Evolutionary conservation across 2,888 invertebrate species (phyloP).

Genomic region (Proisotoma minuta): DNA sequence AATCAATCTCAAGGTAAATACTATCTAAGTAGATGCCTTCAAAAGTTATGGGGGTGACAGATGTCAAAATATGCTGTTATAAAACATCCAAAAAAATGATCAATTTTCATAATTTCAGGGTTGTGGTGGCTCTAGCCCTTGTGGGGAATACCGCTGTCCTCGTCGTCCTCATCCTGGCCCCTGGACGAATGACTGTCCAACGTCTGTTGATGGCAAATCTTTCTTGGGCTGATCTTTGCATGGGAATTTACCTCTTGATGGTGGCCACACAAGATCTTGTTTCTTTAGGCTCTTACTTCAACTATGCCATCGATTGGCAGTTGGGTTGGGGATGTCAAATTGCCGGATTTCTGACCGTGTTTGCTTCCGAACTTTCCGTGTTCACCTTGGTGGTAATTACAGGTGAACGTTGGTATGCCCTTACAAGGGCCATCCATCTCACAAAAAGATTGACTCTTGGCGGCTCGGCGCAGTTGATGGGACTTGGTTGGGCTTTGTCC

Average conservation of each 20-base stretch:
- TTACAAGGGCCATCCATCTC: conserved; percentile 74
- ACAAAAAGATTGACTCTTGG: conserved; percentile 71
- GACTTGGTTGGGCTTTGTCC: conserved; percentile 73
- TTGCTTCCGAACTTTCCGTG: conserved; percentile 79
- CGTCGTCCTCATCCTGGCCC: conserved; percentile 65
- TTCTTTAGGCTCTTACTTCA: conserved; percentile 81
- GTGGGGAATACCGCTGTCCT: conserved; percentile 79
- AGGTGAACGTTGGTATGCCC: conserved; percentile 79
- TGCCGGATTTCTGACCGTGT: conserved; percentile 82
- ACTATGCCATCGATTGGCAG: conserved; percentile 87
- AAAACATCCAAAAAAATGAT: too few species aligned
- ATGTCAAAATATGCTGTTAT: too few species aligned
- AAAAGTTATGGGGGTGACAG: too few species aligned
- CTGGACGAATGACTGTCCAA: conserved; percentile 55
- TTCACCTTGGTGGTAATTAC: conserved; percentile 82
- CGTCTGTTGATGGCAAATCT: conserved; percentile 73
- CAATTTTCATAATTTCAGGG: conserved; percentile 34
- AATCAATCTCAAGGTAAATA: too few species aligned
- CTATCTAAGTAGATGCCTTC: too few species aligned
- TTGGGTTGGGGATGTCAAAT: conserved; percentile 72
- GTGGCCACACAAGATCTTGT: conserved; percentile 77
- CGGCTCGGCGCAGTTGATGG: conserved; percentile 70
- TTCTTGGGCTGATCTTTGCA: conserved; percentile 81
- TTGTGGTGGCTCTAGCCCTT: conserved; percentile 74
- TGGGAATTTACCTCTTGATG: conserved; percentile 77